Conservation (phyloP, 2,888 invertebrate genomes). For the Rhagophthalmus giganteus region DNA sequence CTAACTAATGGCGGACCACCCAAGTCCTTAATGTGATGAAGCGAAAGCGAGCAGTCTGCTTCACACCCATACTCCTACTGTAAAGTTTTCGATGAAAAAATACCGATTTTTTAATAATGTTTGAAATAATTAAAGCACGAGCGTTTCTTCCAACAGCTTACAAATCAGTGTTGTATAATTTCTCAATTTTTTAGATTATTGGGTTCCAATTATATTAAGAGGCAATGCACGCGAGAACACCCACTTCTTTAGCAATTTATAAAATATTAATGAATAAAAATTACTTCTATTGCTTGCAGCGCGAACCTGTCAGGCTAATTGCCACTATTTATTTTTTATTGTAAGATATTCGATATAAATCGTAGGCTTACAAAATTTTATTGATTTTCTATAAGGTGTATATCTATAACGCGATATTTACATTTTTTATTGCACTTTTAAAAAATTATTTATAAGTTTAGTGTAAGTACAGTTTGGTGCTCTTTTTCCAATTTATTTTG, state of each 20-base stretch:
- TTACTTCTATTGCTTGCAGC: not conserved
- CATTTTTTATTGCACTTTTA: too few relatives aligned
- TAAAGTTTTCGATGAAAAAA: conserved; percentile 1
- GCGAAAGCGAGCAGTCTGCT: conserved; percentile 18
- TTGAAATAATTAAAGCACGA: not conserved
- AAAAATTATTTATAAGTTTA: too few relatives aligned
- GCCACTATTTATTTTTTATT: not conserved
- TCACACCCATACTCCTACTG: conserved; percentile 23
- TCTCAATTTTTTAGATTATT: not conserved
- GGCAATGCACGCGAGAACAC: not conserved
- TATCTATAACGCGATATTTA: too few relatives aligned
- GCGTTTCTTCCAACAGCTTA: not conserved
- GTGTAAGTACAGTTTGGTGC: too few relatives aligned
- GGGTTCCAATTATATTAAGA: not conserved
- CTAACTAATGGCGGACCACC: conserved; percentile 43
- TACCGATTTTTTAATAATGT: not conserved
- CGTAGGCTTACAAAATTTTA: not conserved
- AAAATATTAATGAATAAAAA: not conserved
- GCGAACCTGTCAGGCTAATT: not conserved
- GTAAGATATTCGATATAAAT: not conserved
- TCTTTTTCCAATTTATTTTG: too few relatives aligned
- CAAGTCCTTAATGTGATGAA: conserved; percentile 31
- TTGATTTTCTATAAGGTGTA: too few relatives aligned
- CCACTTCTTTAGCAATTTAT: not conserved
- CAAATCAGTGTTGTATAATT: not conserved